Percentiles rank a stretch among this genome's conserved stretches.
These are phyloP conservation scores for Paedocypris micromegethes DNA, from an alignment of 2,797 vertebrate species.

Conservation along the genomic window DNA sequence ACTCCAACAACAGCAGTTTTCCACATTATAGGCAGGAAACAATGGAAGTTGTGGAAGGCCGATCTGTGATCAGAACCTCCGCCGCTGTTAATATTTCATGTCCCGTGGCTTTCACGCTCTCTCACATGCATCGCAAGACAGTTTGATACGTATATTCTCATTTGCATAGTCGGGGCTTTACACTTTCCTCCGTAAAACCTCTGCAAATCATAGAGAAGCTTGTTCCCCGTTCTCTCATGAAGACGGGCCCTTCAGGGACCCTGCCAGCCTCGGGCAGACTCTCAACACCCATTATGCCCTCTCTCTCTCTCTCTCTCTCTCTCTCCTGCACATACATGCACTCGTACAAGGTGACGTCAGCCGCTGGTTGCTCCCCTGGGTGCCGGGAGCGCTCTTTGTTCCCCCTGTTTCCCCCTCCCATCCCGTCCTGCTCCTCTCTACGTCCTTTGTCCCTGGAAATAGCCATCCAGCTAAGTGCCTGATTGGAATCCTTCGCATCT, in stretches of 20 bases:
- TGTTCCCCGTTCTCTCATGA: constrained; percentile 78
- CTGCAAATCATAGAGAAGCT: constrained; percentile 51
- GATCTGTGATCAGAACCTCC: neutral
- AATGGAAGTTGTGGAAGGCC: no score
- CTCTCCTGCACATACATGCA: constrained; percentile 35
- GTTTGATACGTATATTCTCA: neutral
- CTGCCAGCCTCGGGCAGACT: constrained; percentile 92
- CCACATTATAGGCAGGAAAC: no score
- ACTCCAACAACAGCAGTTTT: no score
- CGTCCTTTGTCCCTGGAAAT: constrained; percentile 95
- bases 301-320: constrained; percentile 14
- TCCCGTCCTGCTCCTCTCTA: constrained; percentile 79
- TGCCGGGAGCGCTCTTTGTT: constrained; percentile 74
- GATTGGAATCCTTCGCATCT: constrained; percentile 85
- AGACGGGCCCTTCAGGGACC: constrained; percentile 78
- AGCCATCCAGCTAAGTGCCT: constrained; percentile 97
- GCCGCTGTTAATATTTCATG: neutral
- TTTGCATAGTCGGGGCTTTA: constrained; percentile 20
- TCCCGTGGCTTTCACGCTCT: neutral
- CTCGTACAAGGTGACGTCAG: constrained; percentile 80
- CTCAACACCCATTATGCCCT: constrained; percentile 74
- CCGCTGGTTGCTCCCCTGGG: constrained; percentile 92
- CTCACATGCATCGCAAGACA: neutral
- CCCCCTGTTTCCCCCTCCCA: constrained; percentile 53
- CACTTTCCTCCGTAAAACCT: constrained; percentile 41